Evolutionary conservation across 2,797 vertebrate species (phyloP).

Genomic region (Syndactyla subalaris): DNA sequence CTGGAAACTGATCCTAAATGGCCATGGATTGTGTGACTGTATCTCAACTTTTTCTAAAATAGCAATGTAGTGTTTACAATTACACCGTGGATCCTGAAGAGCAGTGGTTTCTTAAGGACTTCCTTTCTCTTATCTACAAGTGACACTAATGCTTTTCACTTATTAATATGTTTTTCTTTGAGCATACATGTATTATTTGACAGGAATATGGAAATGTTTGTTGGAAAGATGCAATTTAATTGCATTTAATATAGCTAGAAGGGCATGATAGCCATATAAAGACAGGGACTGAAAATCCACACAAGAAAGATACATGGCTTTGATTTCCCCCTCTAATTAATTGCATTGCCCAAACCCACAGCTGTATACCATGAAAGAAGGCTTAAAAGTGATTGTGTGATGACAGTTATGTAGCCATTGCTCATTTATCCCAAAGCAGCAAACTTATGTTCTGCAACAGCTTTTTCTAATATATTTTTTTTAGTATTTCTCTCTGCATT

Average conservation of each 20-base stretch:
- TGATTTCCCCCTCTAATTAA: constrained; percentile 50
- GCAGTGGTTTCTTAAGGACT: background rate
- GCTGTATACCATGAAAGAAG: constrained; percentile 17
- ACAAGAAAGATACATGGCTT: constrained; percentile 30
- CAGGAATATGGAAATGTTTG: background rate
- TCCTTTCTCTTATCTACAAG: background rate
- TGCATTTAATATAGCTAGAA: background rate
- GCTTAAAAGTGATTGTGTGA: constrained; percentile 35
- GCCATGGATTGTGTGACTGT: background rate
- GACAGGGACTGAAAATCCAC: background rate
- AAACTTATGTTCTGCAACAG: constrained; percentile 7
- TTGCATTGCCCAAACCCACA: background rate
- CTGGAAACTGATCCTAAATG: background rate
- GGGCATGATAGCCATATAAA: background rate
- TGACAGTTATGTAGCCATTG: constrained; percentile 54
- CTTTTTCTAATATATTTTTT: constrained; percentile 3
- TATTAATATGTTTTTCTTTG: background rate
- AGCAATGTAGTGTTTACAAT: background rate
- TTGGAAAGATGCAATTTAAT: background rate
- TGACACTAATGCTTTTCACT: background rate
- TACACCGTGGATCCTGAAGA: background rate
- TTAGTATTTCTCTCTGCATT: background rate
- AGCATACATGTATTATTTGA: background rate
- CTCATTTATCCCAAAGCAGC: constrained; percentile 23
- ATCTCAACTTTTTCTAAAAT: background rate